Evolutionary conservation across 2,888 invertebrate genomes (phyloP), one percentile per base, ranked within the genome.

Genomic region (Melanargia galathea): DNA sequence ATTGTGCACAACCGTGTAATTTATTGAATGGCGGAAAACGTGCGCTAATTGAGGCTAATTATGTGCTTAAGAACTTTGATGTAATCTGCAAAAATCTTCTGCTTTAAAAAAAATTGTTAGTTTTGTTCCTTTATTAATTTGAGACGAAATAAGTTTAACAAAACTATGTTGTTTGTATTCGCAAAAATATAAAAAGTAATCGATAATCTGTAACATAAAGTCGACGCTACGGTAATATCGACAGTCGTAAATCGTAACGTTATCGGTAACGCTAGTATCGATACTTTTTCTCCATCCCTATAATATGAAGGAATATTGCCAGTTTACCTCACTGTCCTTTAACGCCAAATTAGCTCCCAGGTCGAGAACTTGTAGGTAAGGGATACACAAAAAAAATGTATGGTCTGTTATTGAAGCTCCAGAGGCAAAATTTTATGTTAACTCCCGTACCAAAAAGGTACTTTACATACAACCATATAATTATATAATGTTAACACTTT

Each of bases 1-100:
- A 81, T 67, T 63, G 71, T 74, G 84, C 84, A 84, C 83, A 68
- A 40, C 71, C 67, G 75, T 84, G 81, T 86, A 52, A 87, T 83
- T 84, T 86, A 84, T 82, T 80, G 10, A 68, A 69, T 66, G 68
- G 58, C 58, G 59, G 52, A 30, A 46, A 35, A n/a, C 55, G 59
- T 26, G 4, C 16, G 16, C 40, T 48, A n/a, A 33, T 20, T 6
- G 10, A 40, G 16, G 26, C 10, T 43, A n/a, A 52, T 38, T 26
- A 10, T 24, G 16, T 26, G 55, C 11, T 33, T 35, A 48, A 58
- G 43, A 48, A 22, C 16, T 48, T 22, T 48, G 48, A 13, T n/a
- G 26, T 58, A 35, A 35, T 13, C 24, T 35, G 45, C 33, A n/a
- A 57, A 57, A 56, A 55, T 55, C 35, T 4, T 13, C 13, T 38